Base-by-base conservation (phyloP, 2,888 invertebrate species). In the Perdita meconis region DNA sequence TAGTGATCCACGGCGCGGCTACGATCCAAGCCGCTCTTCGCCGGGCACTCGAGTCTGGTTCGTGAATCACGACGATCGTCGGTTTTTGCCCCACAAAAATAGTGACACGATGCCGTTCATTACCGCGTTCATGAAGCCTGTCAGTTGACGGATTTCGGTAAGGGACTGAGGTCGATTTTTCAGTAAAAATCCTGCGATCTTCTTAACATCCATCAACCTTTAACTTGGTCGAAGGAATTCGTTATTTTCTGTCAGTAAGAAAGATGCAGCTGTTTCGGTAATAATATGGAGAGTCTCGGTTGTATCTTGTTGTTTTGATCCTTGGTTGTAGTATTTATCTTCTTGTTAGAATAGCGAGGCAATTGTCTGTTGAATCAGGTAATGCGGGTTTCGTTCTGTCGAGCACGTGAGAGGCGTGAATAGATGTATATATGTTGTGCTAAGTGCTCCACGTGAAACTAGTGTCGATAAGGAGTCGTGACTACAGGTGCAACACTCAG, bases 1-100 rank as follows among this genome's bases (percentile, higher is more conserved):
- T 84, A 44, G 81, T 66, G 76, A 77, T 78, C 82, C 53, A 69
- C 77, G 60, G 76, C 70, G 63, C 69, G 73, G 73, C 73, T 75
- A 66, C 72, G 75, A 78, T 76, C 82, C 47, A 75, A 82, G 63
- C 65, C 65, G 80, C 56, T 65, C 64, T 55, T 55, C 10, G 13
- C 13, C 69, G 56, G 74, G 66, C 79, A 26, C 61, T 74, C 59
- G 63, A 73, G 72, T 67, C 72, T 73, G 59, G 82, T 71, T 70
- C 74, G 82, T 71, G 84, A 55, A 75, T 74, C 74, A 72, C 69
- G 71, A 71, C 56, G 78, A 78, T 44, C 50, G 47, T 77, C 13
- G 34, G 68, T 74, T 74, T 65, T 47, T 24, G 26, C 34, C 34
- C 6, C 19, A 19, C 30, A 34, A 22, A 70, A 68, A 56, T 30